Evolutionary conservation across 2,797 vertebrate species (phyloP), one percentile per base, ranked within the genome.

Genomic region (Margarornis squamiger): DNA sequence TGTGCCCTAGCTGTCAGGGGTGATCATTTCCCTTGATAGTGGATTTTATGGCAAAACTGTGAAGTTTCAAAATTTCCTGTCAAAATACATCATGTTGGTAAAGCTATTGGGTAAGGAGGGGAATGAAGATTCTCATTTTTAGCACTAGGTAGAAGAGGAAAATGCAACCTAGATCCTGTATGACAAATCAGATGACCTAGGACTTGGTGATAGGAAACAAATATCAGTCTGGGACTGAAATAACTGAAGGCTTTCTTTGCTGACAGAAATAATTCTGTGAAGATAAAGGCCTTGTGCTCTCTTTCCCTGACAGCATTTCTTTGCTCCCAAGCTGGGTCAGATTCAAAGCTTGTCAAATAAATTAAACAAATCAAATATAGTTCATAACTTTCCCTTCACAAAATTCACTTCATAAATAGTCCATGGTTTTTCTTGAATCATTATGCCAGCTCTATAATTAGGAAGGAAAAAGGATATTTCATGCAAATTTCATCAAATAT

Each of bases 261-360:
- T 84, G 51, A 39, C 57, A 92, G 67, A 82, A 89, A 93, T 68
- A 79, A 86, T 73, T 77, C 45, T 21, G 12, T 51, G 20, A 82
- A 70, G 49, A 92, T 21, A 79, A 71, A 76, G 76, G 23, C 63
- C 46, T 81, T 66, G 61, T 34, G 24, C 48, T 84, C 30, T 83
- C 43, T 57, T 90, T 52, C 27, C 43, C 58, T 81, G n/a, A 34
- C 30, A 84, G 57, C 19, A 46, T 45, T 79, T 87, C 27, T 68
- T 51, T 91, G 45, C 46, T 84, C 23, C 26, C 22, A 90, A 72
- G 59, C 43, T 76, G 73, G 46, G 24, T 49, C 54, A 73, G n/a
- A 48, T 49, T 90, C 74, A 86, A 88, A 86, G 19, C 34, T 70
- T 90, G 87, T 72, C 74, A 95, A 94, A 95, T 66, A 85, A 90